Evolutionary conservation across 2,888 invertebrate genomes (phyloP), one percentile per base, ranked within the genome.

Genomic region (Smittia aterrima): DNA sequence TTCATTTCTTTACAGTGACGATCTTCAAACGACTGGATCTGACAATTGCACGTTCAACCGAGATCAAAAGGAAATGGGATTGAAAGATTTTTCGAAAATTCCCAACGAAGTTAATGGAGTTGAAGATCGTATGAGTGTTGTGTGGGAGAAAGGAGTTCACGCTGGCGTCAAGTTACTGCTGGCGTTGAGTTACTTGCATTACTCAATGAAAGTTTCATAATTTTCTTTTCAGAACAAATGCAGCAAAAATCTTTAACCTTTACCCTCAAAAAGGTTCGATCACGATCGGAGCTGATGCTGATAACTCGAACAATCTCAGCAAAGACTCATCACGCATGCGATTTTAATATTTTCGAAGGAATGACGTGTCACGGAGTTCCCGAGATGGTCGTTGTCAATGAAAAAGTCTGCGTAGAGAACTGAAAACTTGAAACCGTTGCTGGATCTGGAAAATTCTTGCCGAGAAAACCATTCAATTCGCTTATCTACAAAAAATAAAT

Each of bases 271-370:
- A 99, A 87, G 99, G 99, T 1, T 89, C 92, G 76, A 92, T 99
- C 79, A 94, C 90, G 0, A 88, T 91, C 40, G 96, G 95, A 77
- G 93, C 96, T 2, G 99, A 99, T 85, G 99, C 98, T 0, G 99
- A 99, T 83, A 66, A 92, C 91, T 74, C 86, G 94, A 75, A 92
- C 90, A 77, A 98, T 99, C 81, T 94, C 96, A 9, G 95, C 96
- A 0, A 87, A 92, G 78, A 92, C 92, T 83, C 91, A 93, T 78
- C 96, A 96, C 77, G 93, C 93, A 1, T 91, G 92, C 75, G 95
- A 98, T 85, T 98, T 96, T 81, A 99, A 99, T 82, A 96, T 99
- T 77, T 99, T 98, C 83, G 98, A 99, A 90, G 97, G 97, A 22
- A 91, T 95, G 88, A 88, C 88, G 77, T 92, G 94, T 75, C 93